Evolutionary conservation across 1,140 invertebrate genomes (phyloP), one percentile per base, ranked within the genome.

Genomic region (Nautilus pompilius): DNA sequence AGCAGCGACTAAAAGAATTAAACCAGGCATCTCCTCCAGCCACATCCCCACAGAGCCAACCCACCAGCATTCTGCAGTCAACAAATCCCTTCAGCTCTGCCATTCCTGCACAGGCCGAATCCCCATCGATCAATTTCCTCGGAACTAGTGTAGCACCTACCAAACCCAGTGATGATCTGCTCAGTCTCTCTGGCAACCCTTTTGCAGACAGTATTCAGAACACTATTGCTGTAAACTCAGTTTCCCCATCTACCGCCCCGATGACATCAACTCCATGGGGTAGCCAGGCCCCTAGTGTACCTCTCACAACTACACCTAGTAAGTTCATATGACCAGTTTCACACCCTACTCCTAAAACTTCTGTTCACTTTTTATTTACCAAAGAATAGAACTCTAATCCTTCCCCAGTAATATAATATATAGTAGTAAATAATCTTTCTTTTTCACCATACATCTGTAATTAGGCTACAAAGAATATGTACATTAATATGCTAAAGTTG

Each of bases 121-220:
- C 72, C n/a, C 20, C 62, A 28, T 64, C 61, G n/a, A 72, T 71
- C 20, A 65, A 72, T 29, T 74, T 82, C 62, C 58, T 83, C 17
- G 28, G 62, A 3, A 32, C 60, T 2, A 56, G 60, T 41, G 80
- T 70, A 22, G 56, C 68, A 56, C 54, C 80, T n/a, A 72, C 78
- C 34, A 93, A 90, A 84, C 90, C 92, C 26, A 93, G 92, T 6
- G 93, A 95, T 75, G 94, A 96, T 84, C 84, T 96, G 62, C 86
- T 96, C 34, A 91, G 93, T 75, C 83, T 96, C 67, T 67, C 72
- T 48, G 90, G 86, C 88, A 96, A 96, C 87, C 94, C 94, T 26
- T 96, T 96, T 81, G 90, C 91, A 33, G 91, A 95, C 76, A 92
- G 71, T 63, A 70, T 79, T n/a, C 72, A 79, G 53, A 74, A 68